Conservation (phyloP, 1,140 invertebrate species). For the Littorina saxatilis region DNA sequence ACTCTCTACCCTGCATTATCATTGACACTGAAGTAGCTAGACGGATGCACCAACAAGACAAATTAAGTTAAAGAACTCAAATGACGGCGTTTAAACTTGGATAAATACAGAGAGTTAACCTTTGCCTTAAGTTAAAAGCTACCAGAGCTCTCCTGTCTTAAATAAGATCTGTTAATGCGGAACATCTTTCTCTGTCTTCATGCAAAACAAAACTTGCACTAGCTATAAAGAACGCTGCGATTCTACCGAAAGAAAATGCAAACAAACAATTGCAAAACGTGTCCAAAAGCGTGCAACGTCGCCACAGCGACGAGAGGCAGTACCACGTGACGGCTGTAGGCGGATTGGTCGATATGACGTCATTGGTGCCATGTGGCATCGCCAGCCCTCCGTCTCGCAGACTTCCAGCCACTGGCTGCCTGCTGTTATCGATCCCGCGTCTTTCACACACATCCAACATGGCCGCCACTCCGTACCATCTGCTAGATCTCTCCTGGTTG, state of each 20-base stretch:
- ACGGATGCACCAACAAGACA: background rate
- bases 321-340: background rate
- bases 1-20: background rate
- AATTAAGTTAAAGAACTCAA: no score
- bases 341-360: background rate
- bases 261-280: no score
- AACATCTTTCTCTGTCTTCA: no score
- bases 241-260: no score
- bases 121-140: no score
- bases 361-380: background rate
- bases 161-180: no score
- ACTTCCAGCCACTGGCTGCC: background rate
- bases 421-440: background rate
- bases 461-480: background rate
- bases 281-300: background rate
- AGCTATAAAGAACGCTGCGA: no score
- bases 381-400: background rate
- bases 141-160: no score
- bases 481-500: background rate
- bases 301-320: background rate
- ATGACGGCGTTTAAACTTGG: no score
- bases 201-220: no score
- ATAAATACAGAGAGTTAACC: background rate
- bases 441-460: constrained; percentile 1
- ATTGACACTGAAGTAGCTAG: background rate